These are phyloP conservation scores for Halcyon malimbica DNA, from an alignment of 2,113 vertebrate species.

Conservation along the genomic window DNA sequence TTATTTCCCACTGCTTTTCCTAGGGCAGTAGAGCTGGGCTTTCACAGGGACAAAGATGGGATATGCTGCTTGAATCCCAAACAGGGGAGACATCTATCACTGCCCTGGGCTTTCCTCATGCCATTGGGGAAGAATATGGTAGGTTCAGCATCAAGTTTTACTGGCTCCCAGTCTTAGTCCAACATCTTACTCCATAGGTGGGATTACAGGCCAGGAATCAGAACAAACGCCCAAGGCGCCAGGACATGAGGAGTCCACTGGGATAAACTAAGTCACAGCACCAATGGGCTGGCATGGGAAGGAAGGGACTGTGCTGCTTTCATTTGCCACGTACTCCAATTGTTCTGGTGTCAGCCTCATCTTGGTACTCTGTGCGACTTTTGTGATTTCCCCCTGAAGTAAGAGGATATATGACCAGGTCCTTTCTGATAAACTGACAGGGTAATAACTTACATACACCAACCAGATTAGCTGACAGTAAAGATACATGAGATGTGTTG, in stretches of 20 bases:
- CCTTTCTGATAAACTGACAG: neutral
- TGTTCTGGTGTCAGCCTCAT: neutral
- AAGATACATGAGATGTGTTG: conserved; percentile 43
- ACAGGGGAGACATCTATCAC: neutral
- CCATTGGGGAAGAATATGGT: neutral
- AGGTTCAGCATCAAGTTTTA: neutral
- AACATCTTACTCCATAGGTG: neutral
- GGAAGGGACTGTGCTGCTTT: neutral
- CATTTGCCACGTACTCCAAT: neutral
- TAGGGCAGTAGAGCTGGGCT: neutral
- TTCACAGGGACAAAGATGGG: neutral
- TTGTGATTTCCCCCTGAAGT: neutral
- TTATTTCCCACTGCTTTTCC: neutral
- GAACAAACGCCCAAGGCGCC: neutral
- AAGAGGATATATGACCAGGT: neutral
- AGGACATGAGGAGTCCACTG: neutral
- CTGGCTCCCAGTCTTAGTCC: neutral
- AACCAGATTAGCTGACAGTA: conserved; percentile 44
- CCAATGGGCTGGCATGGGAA: neutral
- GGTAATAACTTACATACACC: neutral
- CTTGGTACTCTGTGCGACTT: neutral
- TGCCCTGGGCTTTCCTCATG: neutral
- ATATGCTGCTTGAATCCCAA: neutral
- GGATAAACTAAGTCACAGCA: neutral
- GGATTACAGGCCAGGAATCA: neutral